These are phyloP conservation scores for Acanthurus lineatus DNA, from an alignment of 2,797 vertebrate species.

Conservation along the genomic window DNA sequence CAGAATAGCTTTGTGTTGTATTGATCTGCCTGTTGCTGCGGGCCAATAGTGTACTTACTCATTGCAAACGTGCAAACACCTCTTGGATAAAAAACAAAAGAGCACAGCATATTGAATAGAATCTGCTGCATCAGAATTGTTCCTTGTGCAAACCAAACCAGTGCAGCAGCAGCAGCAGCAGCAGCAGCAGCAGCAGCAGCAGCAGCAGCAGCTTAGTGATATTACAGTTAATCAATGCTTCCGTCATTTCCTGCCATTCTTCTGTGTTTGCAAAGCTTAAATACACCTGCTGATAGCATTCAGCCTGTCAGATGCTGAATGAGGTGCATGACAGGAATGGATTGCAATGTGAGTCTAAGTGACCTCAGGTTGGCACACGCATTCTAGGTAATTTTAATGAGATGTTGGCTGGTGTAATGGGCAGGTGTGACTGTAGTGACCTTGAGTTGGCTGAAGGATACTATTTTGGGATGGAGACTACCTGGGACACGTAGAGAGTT, in stretches of 20 bases:
- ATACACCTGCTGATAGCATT: constrained; percentile 39
- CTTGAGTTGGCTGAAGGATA: constrained; percentile 53
- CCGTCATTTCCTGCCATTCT: constrained; percentile 40
- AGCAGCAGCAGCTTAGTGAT: constrained; percentile 43
- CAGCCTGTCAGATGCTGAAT: constrained; percentile 42
- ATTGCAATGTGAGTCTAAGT: constrained; percentile 39
- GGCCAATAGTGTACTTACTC: constrained; percentile 35
- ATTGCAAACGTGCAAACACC: constrained; percentile 1
- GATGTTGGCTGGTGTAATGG: constrained; percentile 54
- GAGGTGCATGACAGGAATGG: constrained; percentile 25
- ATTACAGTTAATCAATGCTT: constrained; percentile 66
- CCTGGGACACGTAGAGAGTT: constrained; percentile 27
- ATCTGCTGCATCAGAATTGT: constrained; percentile 50
- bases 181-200: constrained; percentile 22
- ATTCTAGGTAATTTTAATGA: constrained; percentile 67
- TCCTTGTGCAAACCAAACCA: constrained; percentile 32
- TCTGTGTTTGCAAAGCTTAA: constrained; percentile 37
- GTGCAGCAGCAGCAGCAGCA: neutral
- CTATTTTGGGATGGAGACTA: constrained; percentile 44
- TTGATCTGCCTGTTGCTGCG: constrained; percentile 51
- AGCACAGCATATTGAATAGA: constrained; percentile 38
- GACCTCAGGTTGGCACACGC: constrained; percentile 52
- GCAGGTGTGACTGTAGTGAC: constrained; percentile 56
- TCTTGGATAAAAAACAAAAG: constrained; percentile 40
- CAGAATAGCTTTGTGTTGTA: constrained; percentile 39